Percentiles rank a stretch among this genome's conserved stretches.
phyloP scores from a whole-genome alignment of 2,888 invertebrate species.

The Nomada fucata region DNA sequence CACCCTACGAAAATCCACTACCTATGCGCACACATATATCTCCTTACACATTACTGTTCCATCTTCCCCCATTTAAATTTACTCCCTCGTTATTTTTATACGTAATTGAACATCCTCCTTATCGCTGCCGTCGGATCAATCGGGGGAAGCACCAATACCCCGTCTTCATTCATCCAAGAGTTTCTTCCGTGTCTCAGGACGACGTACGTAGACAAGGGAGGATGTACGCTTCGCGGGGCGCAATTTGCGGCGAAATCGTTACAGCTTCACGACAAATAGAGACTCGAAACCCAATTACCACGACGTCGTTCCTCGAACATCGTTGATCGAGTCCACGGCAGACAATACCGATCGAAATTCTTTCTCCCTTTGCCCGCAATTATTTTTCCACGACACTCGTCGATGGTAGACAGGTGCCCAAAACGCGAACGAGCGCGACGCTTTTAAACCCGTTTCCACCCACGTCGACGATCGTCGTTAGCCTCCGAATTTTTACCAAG shows the following conservation, averaged over 20 bases:
- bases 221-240: neutral
- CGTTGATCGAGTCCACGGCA: slow-evolving; percentile 9
- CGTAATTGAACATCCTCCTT: neutral
- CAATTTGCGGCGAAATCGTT: slow-evolving; percentile 37
- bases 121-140: neutral
- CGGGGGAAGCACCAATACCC: neutral
- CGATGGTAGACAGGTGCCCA: neutral
- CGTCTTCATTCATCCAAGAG: neutral
- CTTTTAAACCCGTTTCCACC: slow-evolving; percentile 9
- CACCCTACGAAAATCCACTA: too few relatives aligned
- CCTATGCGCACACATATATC: too few relatives aligned
- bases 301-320: slow-evolving; percentile 33
- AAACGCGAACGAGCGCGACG: neutral
- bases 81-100: neutral
- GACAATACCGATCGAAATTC: slow-evolving; percentile 36
- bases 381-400: slow-evolving; percentile 41
- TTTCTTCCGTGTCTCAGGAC: neutral
- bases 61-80: neutral
- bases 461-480: slow-evolving; percentile 20
- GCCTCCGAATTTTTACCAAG: slow-evolving; percentile 39
- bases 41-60: too few relatives aligned
- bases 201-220: neutral
- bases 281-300: slow-evolving; percentile 41
- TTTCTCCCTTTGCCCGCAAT: slow-evolving; percentile 11
- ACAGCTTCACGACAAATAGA: neutral